Conservation (phyloP, 2,797 vertebrate genomes). For the Enoplosus armatus region DNA sequence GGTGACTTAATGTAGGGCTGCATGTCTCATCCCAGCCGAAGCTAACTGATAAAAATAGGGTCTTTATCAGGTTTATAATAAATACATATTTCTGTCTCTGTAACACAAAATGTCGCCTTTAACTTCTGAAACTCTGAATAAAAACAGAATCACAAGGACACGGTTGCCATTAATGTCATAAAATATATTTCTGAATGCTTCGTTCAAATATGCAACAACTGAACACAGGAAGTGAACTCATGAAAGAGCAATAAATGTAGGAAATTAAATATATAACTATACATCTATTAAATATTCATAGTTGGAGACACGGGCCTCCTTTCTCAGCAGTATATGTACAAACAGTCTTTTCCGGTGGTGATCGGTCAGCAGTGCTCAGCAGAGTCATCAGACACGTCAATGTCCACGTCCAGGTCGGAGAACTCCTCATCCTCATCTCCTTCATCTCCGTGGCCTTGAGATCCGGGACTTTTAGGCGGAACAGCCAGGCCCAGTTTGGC, state of each 20-base stretch:
- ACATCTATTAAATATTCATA: constrained; percentile 86
- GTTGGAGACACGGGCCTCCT: constrained; percentile 50
- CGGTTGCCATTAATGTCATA: constrained; percentile 58
- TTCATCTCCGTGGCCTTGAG: constrained; percentile 83
- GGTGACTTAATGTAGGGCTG: neutral
- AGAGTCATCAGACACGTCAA: constrained; percentile 81
- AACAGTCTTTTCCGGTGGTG: constrained; percentile 38
- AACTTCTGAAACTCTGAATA: neutral
- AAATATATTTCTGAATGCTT: constrained; percentile 86
- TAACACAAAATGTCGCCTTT: neutral
- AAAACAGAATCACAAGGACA: constrained; percentile 38
- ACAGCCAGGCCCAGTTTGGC: constrained; percentile 85
- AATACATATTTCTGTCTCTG: neutral
- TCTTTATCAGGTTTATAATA: neutral
- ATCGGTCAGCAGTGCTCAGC: constrained; percentile 67
- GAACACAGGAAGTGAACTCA: constrained; percentile 58
- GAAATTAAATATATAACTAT: constrained; percentile 87
- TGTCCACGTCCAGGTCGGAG: constrained; percentile 77
- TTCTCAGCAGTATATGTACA: constrained; percentile 78
- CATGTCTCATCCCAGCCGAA: neutral
- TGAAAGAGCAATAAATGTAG: constrained; percentile 72
- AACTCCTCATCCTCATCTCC: constrained; percentile 82
- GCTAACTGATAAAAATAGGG: no score
- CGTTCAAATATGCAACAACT: constrained; percentile 74
- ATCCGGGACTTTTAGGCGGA: constrained; percentile 82